A percentile compares a stretch with the other conserved stretches of the same genome.
Conservation (phyloP, 1,140 invertebrate genomes). For the Parasteatoda tepidariorum region DNA sequence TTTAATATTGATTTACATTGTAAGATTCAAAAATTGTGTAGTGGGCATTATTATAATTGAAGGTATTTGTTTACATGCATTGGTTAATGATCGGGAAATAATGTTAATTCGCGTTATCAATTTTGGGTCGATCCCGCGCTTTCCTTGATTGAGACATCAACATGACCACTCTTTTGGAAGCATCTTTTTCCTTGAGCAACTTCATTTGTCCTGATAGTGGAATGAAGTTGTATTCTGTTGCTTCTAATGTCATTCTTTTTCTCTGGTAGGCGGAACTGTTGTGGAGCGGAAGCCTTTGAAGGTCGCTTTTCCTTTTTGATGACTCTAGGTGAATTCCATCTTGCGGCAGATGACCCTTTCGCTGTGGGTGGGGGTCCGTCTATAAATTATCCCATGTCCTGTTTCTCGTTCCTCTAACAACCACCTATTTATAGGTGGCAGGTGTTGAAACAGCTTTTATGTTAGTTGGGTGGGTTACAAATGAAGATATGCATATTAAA, state of each 20-base stretch:
- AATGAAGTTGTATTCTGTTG: not conserved
- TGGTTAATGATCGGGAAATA: too few species aligned
- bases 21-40: too few species aligned
- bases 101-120: too few species aligned
- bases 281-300: constrained; percentile 14
- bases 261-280: constrained; percentile 12
- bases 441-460: too few species aligned
- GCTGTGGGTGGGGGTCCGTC: not conserved
- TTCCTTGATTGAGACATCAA: constrained; percentile 22
- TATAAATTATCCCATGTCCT: not conserved
- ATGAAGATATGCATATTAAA: too few species aligned
- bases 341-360: constrained; percentile 20
- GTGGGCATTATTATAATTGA: too few species aligned
- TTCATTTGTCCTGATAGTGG: not conserved
- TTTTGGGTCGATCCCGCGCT: not conserved
- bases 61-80: too few species aligned
- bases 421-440: too few species aligned
- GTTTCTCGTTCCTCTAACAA: too few species aligned
- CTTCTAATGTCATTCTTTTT: not conserved
- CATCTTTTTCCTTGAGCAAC: not conserved
- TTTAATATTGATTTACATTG: too few species aligned
- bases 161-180: not conserved
- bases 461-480: too few species aligned
- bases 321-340: not conserved
- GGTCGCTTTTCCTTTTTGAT: not conserved